Evolutionary conservation across 2,113 vertebrate genomes (phyloP).

Genomic region (Callopanchax toddi): DNA sequence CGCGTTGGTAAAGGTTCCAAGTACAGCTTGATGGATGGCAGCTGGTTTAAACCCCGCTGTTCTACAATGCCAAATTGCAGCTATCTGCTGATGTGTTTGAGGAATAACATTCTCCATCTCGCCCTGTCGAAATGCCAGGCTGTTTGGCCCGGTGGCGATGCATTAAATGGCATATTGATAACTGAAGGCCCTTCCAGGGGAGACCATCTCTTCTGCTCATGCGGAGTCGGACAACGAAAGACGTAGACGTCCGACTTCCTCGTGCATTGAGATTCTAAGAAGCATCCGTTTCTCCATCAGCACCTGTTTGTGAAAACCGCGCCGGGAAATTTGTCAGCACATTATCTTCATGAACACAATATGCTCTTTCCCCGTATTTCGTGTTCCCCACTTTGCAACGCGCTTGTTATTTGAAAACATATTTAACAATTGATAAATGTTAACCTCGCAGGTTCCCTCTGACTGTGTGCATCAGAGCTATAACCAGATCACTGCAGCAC

Average conservation of each 20-base stretch:
- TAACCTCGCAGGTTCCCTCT: conserved; percentile 37
- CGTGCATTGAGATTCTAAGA: conserved; percentile 21
- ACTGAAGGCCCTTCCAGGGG: conserved; percentile 76
- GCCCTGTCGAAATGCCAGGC: conserved; percentile 64
- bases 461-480: conserved; percentile 53
- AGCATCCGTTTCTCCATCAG: conserved; percentile 7
- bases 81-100: conserved; percentile 72
- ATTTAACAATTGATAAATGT: conserved; percentile 63
- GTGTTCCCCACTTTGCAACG: conserved; percentile 10
- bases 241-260: too few relatives aligned
- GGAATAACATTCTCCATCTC: conserved; percentile 76
- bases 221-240: too few relatives aligned
- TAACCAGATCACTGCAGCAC: conserved; percentile 65
- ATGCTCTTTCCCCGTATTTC: conserved; percentile 16
- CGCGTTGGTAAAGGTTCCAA: conserved; percentile 46
- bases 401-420: conserved; percentile 48
- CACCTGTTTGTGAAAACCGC: conserved; percentile 16
- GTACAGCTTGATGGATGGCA: conserved; percentile 71
- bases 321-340: conserved; percentile 16
- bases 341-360: conserved; percentile 19
- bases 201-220: conserved; percentile 75
- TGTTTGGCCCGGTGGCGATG: conserved; percentile 69
- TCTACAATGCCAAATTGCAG: conserved; percentile 65
- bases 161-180: conserved; percentile 81
- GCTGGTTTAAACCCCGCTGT: conserved; percentile 50